Percentiles rank a stretch among this genome's conserved stretches.
phyloP scores from a whole-genome alignment of 2,113 vertebrate species.

The Gymnarchus niloticus region DNA sequence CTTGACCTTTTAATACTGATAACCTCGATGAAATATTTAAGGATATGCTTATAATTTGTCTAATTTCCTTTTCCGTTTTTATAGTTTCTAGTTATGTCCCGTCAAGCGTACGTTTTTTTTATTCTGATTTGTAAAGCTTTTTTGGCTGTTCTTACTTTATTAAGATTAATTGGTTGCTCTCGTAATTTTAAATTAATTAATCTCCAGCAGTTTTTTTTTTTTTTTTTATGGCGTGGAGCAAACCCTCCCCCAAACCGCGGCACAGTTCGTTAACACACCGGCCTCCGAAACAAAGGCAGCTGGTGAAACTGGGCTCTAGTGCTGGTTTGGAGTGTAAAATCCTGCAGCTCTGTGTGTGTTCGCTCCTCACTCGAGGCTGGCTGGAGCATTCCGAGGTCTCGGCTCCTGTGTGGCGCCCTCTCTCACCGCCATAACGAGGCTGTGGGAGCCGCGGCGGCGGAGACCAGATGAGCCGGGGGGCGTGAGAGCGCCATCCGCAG shows the following conservation, averaged over 20 bases:
- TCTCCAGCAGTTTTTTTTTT: no score
- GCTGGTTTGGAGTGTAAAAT: neutral
- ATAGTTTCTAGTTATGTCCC: neutral
- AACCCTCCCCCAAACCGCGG: conserved; percentile 20
- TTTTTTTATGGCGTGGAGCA: conserved; percentile 28
- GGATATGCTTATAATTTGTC: neutral
- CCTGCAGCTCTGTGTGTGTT: neutral
- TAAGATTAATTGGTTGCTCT: neutral
- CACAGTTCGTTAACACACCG: neutral
- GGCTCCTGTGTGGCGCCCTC: conserved; percentile 6
- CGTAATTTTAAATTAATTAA: neutral
- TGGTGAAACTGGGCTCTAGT: neutral
- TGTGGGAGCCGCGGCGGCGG: conserved; percentile 44
- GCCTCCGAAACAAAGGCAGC: neutral
- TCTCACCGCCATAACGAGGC: conserved; percentile 43
- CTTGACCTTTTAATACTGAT: neutral
- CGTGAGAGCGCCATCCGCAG: conserved; percentile 22
- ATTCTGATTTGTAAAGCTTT: neutral
- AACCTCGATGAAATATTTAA: neutral
- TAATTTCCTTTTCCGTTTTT: neutral
- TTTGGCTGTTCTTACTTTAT: neutral
- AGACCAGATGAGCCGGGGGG: conserved; percentile 24
- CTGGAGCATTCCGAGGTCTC: neutral
- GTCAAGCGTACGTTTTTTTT: no score
- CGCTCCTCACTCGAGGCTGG: conserved; percentile 5